A percentile compares a stretch with the other conserved stretches of the same genome.
phyloP scores from a whole-genome alignment of 2,888 invertebrate genomes.

The Limnephilus marmoratus region DNA sequence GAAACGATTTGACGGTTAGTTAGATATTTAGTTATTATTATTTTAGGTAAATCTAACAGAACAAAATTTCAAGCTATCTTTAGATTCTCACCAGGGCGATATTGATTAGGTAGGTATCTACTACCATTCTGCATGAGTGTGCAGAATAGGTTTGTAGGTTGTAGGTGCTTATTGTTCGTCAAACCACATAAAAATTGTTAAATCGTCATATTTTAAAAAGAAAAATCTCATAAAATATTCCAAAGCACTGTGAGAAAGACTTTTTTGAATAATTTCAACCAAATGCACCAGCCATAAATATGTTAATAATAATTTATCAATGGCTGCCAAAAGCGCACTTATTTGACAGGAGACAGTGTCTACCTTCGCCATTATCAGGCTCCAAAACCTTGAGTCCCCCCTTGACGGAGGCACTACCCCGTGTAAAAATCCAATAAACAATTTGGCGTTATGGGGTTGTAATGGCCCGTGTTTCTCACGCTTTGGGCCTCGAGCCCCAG shows the following conservation, averaged over 20 bases:
- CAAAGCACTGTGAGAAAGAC: background rate
- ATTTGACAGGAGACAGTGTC: background rate
- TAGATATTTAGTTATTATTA: too few relatives aligned
- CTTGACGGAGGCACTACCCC: constrained; percentile 23
- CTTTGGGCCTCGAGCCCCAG: constrained; percentile 10
- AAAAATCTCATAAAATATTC: background rate
- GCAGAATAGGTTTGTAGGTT: too few relatives aligned
- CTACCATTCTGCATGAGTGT: too few relatives aligned
- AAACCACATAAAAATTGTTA: too few relatives aligned
- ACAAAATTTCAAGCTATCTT: too few relatives aligned
- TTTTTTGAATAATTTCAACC: too few relatives aligned
- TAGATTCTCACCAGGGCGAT: too few relatives aligned
- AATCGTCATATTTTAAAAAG: too few relatives aligned
- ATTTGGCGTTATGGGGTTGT: constrained; percentile 49
- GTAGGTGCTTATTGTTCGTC: too few relatives aligned
- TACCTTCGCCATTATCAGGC: constrained; percentile 4
- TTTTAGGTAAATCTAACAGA: too few relatives aligned
- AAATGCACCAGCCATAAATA: background rate
- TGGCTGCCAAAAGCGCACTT: background rate
- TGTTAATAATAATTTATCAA: background rate
- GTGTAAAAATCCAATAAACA: constrained; percentile 47
- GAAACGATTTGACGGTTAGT: too few relatives aligned
- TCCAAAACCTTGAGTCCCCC: constrained; percentile 12
- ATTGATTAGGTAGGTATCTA: too few relatives aligned
- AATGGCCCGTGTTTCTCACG: constrained; percentile 60